Percentiles rank a stretch among this genome's conserved stretches.
These are phyloP conservation scores for Fabriciana adippe DNA, from an alignment of 2,888 invertebrate genomes.

Conservation along the genomic window DNA sequence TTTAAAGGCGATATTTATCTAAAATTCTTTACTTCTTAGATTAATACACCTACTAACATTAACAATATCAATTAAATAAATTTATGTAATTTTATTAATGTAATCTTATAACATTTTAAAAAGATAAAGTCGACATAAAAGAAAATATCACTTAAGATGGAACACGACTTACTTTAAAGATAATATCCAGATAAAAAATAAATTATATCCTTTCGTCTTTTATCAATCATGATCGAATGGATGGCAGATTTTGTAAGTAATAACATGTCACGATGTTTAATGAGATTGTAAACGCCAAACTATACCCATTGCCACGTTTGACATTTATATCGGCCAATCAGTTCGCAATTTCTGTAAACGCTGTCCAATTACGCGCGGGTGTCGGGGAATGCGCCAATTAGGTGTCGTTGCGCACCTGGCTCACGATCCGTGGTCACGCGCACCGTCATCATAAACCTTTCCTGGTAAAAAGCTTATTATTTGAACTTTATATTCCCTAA, in stretches of 20 bases:
- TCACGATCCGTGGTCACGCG: conserved; percentile 73
- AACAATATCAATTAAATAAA: too few species aligned
- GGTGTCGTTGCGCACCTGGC: conserved; percentile 73
- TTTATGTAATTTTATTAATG: too few species aligned
- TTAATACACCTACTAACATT: too few species aligned
- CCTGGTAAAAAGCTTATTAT: conserved; percentile 39
- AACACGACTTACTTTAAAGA: too few species aligned
- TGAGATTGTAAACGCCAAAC: conserved; percentile 23
- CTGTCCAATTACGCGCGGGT: conserved; percentile 74
- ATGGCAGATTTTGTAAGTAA: conserved; percentile 6
- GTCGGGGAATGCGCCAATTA: conserved; percentile 76
- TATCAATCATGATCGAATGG: conserved; percentile 3
- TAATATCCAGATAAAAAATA: background rate
- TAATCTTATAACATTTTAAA: too few species aligned
- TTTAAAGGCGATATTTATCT: too few species aligned
- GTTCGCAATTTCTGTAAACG: conserved; percentile 69
- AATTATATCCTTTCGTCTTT: background rate
- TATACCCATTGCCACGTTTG: conserved; percentile 41
- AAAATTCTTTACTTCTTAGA: too few species aligned
- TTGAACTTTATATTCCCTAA: conserved; percentile 6
- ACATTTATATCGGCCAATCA: conserved; percentile 70
- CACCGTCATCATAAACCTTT: conserved; percentile 64
- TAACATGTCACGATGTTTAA: conserved; percentile 18
- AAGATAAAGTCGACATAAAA: background rate
- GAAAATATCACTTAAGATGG: background rate